A percentile compares a stretch with the other conserved stretches of the same genome.
These are phyloP conservation scores for Symphodus melops DNA, from an alignment of 2,113 vertebrate species.

Conservation along the genomic window DNA sequence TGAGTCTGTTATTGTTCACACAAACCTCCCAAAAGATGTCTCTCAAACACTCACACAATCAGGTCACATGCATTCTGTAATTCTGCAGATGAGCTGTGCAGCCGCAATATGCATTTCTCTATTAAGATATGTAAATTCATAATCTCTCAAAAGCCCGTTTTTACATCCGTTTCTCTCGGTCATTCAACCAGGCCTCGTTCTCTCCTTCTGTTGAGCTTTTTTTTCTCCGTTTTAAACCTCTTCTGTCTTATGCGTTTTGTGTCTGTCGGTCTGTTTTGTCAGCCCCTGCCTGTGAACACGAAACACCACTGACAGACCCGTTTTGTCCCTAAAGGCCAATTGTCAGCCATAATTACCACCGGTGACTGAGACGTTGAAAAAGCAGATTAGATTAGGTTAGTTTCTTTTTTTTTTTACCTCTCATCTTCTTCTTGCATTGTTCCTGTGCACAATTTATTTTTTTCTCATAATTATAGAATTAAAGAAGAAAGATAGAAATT, in stretches of 20 bases:
- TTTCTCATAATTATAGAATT: conserved; percentile 39
- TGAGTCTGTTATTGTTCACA: conserved; percentile 1
- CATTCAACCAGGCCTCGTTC: conserved; percentile 47
- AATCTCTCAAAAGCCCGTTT: conserved; percentile 72
- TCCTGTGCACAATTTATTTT: conserved; percentile 12
- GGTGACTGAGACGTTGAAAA: conserved; percentile 64
- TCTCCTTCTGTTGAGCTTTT: conserved; percentile 16
- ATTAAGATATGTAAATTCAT: conserved; percentile 79
- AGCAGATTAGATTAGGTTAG: conserved; percentile 53
- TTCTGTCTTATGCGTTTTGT: conserved; percentile 2
- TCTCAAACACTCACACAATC: not conserved
- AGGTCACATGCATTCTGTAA: conserved; percentile 34
- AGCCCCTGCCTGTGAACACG: conserved; percentile 36
- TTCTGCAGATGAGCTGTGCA: conserved; percentile 51
- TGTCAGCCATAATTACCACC: conserved; percentile 63
- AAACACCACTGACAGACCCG: conserved; percentile 39
- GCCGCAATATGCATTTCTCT: conserved; percentile 57
- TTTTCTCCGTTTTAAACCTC: not conserved
- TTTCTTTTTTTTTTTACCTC: not conserved
- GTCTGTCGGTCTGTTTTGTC: conserved; percentile 32
- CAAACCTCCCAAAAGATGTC: conserved; percentile 6
- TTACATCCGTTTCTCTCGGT: conserved; percentile 66
- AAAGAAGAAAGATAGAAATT: conserved; percentile 8
- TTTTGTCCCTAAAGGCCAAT: conserved; percentile 62
- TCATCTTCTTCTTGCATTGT: conserved; percentile 22